Conservation (phyloP, 2,797 vertebrate species). For the Silurus aristotelis region DNA sequence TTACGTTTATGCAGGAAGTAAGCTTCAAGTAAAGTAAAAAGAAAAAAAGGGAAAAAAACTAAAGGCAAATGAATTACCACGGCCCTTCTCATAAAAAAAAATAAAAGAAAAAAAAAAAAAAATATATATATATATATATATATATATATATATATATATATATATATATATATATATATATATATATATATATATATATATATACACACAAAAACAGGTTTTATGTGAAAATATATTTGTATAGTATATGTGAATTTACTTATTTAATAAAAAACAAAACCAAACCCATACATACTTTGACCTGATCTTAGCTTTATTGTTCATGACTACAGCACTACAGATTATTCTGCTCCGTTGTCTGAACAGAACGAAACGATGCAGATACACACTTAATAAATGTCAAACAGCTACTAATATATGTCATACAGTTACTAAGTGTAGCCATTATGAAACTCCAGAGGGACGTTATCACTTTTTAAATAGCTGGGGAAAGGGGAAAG, state of each 20-base stretch:
- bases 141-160: too few species aligned
- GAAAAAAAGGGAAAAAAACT: too few species aligned
- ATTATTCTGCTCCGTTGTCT: conserved; percentile 32
- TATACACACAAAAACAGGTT: not conserved
- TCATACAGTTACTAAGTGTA: conserved; percentile 32
- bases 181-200: too few species aligned
- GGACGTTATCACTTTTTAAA: conserved; percentile 40
- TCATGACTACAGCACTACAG: not conserved
- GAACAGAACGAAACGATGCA: conserved; percentile 34
- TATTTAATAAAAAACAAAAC: not conserved
- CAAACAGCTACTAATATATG: conserved; percentile 19
- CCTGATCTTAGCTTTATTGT: conserved; percentile 2
- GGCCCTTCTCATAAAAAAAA: too few species aligned
- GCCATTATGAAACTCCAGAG: conserved; percentile 37
- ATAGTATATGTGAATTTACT: not conserved
- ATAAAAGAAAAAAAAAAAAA: too few species aligned
- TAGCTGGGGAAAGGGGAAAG: not conserved
- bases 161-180: too few species aligned
- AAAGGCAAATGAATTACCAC: not conserved
- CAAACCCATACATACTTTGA: not conserved
- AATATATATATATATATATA: too few species aligned
- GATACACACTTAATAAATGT: conserved; percentile 28
- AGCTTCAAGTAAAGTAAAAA: not conserved
- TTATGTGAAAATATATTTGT: not conserved
- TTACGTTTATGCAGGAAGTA: not conserved